These are phyloP conservation scores for Pachypanchax playfairii DNA, from an alignment of 2,113 vertebrate species.

Conservation along the genomic window DNA sequence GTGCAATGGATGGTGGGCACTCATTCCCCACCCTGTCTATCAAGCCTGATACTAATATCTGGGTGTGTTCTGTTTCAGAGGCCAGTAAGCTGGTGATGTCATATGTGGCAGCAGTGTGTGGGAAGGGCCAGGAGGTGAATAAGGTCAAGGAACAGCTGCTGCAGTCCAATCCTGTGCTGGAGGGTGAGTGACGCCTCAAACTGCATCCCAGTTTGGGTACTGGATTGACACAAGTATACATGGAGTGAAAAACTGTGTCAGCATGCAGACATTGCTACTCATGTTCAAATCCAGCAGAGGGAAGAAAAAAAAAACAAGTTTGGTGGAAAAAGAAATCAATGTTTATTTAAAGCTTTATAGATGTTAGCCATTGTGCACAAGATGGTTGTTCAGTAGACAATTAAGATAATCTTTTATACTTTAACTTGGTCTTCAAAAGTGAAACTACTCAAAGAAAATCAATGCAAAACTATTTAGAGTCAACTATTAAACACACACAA, in stretches of 20 bases:
- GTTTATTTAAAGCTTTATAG: too few species aligned
- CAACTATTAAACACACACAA: neutral
- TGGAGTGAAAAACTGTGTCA: neutral
- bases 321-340: too few species aligned
- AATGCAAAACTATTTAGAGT: neutral
- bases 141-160: slow-evolving; percentile 99
- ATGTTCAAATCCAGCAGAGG: neutral
- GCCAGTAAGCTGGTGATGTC: slow-evolving; percentile 99
- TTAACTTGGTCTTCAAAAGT: too few species aligned
- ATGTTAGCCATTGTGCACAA: too few species aligned
- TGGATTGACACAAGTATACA: slow-evolving; percentile 14
- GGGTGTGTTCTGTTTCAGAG: slow-evolving; percentile 81
- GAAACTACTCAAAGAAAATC: neutral
- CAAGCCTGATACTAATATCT: slow-evolving; percentile 35
- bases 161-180: slow-evolving; percentile 97
- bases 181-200: slow-evolving; percentile 84
- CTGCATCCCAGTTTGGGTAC: neutral
- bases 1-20: slow-evolving; percentile 11
- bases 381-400: too few species aligned
- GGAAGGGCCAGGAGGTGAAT: slow-evolving; percentile 97
- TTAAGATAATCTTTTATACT: too few species aligned
- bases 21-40: slow-evolving; percentile 46
- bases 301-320: neutral
- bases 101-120: slow-evolving; percentile 97
- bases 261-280: neutral